phyloP scores from a whole-genome alignment of 2,888 invertebrate species.

The Plusia festucae region DNA sequence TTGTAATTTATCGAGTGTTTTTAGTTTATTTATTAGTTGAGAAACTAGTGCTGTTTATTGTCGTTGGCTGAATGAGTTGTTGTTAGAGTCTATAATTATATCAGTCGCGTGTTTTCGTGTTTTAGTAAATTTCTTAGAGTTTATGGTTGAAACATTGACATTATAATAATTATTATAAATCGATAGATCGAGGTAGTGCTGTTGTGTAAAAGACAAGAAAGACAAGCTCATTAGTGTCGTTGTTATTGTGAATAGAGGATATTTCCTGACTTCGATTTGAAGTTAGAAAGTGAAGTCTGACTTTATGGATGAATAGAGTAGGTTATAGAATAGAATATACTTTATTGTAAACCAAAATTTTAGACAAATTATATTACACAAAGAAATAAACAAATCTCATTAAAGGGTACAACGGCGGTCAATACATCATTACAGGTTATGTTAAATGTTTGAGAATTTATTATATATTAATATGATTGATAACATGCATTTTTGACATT shows the following conservation, averaged over 20 bases:
- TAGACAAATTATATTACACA: too few species aligned
- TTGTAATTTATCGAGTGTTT: constrained; percentile 49
- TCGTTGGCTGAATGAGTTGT: constrained; percentile 41
- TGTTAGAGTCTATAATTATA: constrained; percentile 25
- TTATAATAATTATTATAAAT: background rate
- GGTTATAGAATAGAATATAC: too few species aligned
- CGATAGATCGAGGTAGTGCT: background rate
- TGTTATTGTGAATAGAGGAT: background rate
- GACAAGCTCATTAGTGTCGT: background rate
- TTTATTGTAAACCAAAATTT: too few species aligned
- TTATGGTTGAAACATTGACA: constrained; percentile 8
- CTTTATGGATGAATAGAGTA: background rate
- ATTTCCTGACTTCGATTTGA: background rate
- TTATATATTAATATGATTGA: too few species aligned
- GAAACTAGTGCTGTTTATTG: constrained; percentile 34
- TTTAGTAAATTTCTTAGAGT: constrained; percentile 44
- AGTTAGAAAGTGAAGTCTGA: background rate
- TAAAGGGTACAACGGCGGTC: too few species aligned
- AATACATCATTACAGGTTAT: too few species aligned
- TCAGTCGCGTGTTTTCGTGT: constrained; percentile 36
- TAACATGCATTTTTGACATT: too few species aligned
- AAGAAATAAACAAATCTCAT: too few species aligned
- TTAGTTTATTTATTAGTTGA: constrained; percentile 52
- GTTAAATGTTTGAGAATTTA: too few species aligned
- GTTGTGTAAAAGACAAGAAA: constrained; percentile 1